A percentile compares a stretch with the other conserved stretches of the same genome.
Evolutionary conservation across 2,113 vertebrate species (phyloP).

Genomic region (Pelodiscus sinensis): DNA sequence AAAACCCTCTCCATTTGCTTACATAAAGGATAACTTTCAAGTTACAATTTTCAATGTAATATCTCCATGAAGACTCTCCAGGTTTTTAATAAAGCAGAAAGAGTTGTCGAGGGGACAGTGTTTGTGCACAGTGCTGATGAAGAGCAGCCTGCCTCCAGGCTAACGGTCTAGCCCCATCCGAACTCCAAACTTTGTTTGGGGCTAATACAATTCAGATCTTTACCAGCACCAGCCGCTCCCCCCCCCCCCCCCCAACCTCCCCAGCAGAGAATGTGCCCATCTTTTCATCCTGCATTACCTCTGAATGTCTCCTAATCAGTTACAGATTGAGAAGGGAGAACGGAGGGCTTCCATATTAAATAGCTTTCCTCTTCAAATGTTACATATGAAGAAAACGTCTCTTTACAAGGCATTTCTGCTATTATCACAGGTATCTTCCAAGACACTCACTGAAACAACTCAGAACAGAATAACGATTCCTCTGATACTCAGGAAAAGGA

Average conservation of each 20-base stretch:
- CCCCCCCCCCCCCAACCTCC: background rate
- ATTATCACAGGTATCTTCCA: slow-evolving; percentile 24
- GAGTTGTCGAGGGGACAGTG: background rate
- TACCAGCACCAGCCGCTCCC: background rate
- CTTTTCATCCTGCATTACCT: slow-evolving; percentile 56
- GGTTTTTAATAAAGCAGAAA: slow-evolving; percentile 11
- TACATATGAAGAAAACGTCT: slow-evolving; percentile 44
- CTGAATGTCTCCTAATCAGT: slow-evolving; percentile 58
- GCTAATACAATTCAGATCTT: slow-evolving; percentile 45
- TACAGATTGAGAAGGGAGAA: slow-evolving; percentile 60
- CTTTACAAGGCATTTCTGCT: slow-evolving; percentile 19
- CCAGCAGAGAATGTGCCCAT: background rate
- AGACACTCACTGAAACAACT: background rate
- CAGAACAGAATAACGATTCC: slow-evolving; percentile 28
- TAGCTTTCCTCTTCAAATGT: slow-evolving; percentile 46
- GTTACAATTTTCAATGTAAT: slow-evolving; percentile 1
- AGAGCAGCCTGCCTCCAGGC: slow-evolving; percentile 13
- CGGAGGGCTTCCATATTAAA: background rate
- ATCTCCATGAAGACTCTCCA: background rate
- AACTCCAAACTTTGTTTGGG: slow-evolving; percentile 22
- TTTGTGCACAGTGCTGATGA: background rate
- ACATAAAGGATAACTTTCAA: slow-evolving; percentile 9
- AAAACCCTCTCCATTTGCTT: background rate
- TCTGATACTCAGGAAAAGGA: background rate
- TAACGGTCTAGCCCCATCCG: slow-evolving; percentile 17